These are phyloP conservation scores for Ephialtes manifestator DNA, from an alignment of 2,888 invertebrate genomes.

Conservation along the genomic window DNA sequence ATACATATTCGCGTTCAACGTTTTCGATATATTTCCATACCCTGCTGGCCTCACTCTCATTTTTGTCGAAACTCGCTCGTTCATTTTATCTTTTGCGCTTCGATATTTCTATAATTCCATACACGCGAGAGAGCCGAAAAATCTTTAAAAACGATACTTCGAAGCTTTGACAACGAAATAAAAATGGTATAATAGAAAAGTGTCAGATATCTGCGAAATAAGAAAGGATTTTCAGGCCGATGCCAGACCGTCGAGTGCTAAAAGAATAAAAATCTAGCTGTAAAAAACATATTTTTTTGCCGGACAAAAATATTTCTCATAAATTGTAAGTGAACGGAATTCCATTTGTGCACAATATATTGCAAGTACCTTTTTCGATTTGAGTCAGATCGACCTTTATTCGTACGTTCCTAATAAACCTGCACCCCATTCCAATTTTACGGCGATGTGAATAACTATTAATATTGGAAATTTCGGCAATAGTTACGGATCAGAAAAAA, in stretches of 20 bases:
- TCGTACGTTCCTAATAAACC: background rate
- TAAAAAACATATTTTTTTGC: background rate
- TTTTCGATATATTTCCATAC: conserved; percentile 33
- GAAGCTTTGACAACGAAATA: background rate
- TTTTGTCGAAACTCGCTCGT: conserved; percentile 14
- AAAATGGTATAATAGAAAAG: conserved; percentile 8
- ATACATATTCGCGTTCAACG: background rate
- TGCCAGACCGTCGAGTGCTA: background rate
- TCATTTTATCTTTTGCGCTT: conserved; percentile 2
- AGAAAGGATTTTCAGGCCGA: background rate
- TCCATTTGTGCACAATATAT: background rate
- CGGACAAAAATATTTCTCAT: background rate
- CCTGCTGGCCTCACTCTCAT: background rate
- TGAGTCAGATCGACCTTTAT: background rate
- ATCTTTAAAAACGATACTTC: background rate
- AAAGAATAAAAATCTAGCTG: background rate
- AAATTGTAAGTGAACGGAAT: background rate
- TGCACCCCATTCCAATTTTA: background rate
- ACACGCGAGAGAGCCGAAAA: background rate
- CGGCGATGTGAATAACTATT: background rate
- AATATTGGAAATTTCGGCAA: background rate
- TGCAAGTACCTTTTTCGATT: background rate
- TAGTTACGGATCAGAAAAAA: no score
- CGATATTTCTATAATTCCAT: background rate
- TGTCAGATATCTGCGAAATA: conserved; percentile 3